Percentiles rank a stretch among this genome's conserved stretches.
Evolutionary conservation across 1,140 invertebrate species (phyloP).

Genomic region (Bilobella aurantiaca): DNA sequence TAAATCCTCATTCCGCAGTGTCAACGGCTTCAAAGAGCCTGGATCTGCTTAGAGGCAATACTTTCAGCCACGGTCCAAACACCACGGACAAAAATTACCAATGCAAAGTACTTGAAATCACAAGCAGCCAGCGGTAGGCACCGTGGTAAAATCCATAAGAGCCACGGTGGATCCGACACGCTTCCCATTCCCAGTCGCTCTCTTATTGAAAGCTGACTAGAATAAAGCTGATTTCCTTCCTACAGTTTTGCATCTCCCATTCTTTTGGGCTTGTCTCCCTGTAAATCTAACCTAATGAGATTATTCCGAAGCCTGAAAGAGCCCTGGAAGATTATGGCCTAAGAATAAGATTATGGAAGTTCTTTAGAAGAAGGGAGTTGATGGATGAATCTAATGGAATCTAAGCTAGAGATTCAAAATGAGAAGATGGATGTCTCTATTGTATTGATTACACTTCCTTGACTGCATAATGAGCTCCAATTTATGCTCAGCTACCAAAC

Average conservation of each 20-base stretch:
- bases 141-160: background rate
- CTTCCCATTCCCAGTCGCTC: too few species aligned
- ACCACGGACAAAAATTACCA: background rate
- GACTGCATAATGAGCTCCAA: background rate
- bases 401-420: too few species aligned
- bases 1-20: background rate
- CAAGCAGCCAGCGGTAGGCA: background rate
- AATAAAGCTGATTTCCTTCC: too few species aligned
- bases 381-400: background rate
- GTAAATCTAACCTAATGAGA: too few species aligned
- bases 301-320: background rate
- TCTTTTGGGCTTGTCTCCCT: too few species aligned
- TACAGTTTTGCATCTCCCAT: too few species aligned
- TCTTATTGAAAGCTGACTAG: too few species aligned
- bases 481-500: constrained; percentile 8
- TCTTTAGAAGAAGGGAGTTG: background rate
- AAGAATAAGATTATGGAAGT: background rate
- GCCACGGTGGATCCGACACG: too few species aligned
- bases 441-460: constrained; percentile 1
- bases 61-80: too few species aligned
- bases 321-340: background rate
- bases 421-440: background rate
- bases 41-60: too few species aligned
- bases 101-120: background rate
- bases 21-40: background rate